Evolutionary conservation across 2,797 vertebrate species (phyloP), one percentile per base, ranked within the genome.

Genomic region (Thaleichthys pacificus): DNA sequence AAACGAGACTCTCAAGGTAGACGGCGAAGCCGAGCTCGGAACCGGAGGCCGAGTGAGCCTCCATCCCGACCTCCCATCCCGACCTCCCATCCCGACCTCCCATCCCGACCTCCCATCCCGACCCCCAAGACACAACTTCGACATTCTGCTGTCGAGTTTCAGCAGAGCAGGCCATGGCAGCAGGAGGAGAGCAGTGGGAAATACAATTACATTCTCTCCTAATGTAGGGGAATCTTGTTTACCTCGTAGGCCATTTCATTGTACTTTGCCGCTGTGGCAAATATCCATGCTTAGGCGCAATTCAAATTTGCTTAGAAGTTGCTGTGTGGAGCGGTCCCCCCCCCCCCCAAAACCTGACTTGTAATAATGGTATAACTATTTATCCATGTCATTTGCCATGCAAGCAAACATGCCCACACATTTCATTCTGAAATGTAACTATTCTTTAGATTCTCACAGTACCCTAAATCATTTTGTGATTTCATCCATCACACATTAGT

Each of bases 141-240:
- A 12, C 66, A 14, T 70, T 66, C 76, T 74, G 82, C 61, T 73
- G 83, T 77, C 28, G 81, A 73, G 66, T 82, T 85, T 74, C 56
- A 61, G 68, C 73, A 62, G 77, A 69, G 77, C n/a, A 32, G 51
- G 75, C 0, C 30, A 38, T 5, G 61, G 24, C 78, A 78, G 76
- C 82, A 79, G 73, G 77, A 80, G 85, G 68, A 84, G 82, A 85
- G 81, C 82, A 85, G 84, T 79, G 66, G 82, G 79, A 85, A 90
- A 92, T 89, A 81, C 81, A 85, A 92, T 92, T 92, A 92, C 79
- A 71, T 42, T 66, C 68, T 78, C 76, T 81, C 84, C 85, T 86
- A 89, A 91, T 89, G 85, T 89, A 87, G 75, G 85, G 80, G 76
- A 91, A 91, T 90, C 80, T 77, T 79, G 86, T 91, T 92, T 91